Percentiles rank a stretch among this genome's conserved stretches.
phyloP scores from a whole-genome alignment of 1,140 invertebrate genomes.

The Polyergus mexicanus region DNA sequence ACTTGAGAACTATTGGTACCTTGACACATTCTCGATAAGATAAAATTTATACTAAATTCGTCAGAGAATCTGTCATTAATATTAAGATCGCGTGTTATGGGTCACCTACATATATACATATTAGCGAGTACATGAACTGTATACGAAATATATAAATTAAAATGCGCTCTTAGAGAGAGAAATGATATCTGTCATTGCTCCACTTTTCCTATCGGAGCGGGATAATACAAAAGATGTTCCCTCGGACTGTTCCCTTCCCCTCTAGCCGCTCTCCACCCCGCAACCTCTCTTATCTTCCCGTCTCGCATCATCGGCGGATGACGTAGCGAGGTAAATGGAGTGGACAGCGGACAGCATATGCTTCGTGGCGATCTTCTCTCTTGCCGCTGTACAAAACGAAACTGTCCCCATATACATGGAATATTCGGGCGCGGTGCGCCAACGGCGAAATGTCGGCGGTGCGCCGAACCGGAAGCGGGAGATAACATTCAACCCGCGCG shows the following conservation, averaged over 20 bases:
- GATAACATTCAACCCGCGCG: constrained; percentile 85
- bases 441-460: constrained; percentile 78
- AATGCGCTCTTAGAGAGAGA: constrained; percentile 26
- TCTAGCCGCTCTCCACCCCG: constrained; percentile 9
- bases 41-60: not conserved
- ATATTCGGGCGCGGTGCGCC: constrained; percentile 66
- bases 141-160: constrained; percentile 28
- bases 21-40: not conserved
- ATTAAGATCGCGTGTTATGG: not conserved
- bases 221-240: constrained; percentile 44
- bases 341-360: constrained; percentile 87
- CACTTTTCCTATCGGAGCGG: constrained; percentile 34
- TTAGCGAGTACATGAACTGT: not conserved
- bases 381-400: constrained; percentile 60
- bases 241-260: constrained; percentile 23
- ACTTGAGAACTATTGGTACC: not conserved
- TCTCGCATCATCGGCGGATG: constrained; percentile 69
- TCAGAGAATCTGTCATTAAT: not conserved
- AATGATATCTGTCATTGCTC: constrained; percentile 34
- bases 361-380: constrained; percentile 72
- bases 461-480: constrained; percentile 83
- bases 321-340: constrained; percentile 85
- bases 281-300: constrained; percentile 65
- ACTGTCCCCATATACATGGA: constrained; percentile 66
- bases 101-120: not conserved